These are phyloP conservation scores for Brachyhypopomus occidentalis DNA, from an alignment of 2,113 vertebrate genomes.

Conservation along the genomic window DNA sequence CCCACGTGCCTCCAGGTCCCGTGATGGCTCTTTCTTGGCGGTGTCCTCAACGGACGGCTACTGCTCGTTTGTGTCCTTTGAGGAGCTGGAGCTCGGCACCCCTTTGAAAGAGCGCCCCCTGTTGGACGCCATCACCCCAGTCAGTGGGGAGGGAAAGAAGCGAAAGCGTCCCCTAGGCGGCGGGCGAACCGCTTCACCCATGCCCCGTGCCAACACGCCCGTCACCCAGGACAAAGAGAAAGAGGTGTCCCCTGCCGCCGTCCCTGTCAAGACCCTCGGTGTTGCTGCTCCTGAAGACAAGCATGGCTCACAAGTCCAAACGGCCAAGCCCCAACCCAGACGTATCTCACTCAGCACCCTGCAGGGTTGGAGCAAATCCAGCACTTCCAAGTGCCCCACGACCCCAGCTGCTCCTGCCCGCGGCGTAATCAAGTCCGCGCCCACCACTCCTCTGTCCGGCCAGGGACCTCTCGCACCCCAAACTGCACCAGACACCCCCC, in stretches of 20 bases:
- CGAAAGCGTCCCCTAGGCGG: conserved; percentile 71
- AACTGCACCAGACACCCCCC: conserved; percentile 39
- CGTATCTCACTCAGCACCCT: conserved; percentile 90
- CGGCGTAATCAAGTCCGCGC: conserved; percentile 60
- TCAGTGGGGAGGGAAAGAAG: conserved; percentile 81
- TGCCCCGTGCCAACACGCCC: conserved; percentile 50
- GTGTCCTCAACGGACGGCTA: conserved; percentile 97
- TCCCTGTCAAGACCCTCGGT: conserved; percentile 43
- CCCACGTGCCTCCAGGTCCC: conserved; percentile 78
- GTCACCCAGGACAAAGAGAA: conserved; percentile 58
- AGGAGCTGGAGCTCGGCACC: conserved; percentile 84
- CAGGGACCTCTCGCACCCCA: conserved; percentile 35
- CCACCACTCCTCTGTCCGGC: conserved; percentile 32
- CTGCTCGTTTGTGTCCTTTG: conserved; percentile 94
- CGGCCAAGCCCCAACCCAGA: conserved; percentile 76
- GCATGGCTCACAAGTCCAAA: conserved; percentile 68
- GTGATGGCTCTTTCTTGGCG: conserved; percentile 89
- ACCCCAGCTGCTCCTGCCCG: conserved; percentile 53
- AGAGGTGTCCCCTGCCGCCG: conserved; percentile 57
- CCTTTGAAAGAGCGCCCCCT: conserved; percentile 87
- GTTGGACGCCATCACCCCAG: conserved; percentile 72
- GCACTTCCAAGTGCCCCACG: conserved; percentile 60
- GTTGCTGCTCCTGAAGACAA: conserved; percentile 72
- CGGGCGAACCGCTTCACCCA: conserved; percentile 59
- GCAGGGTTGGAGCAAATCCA: conserved; percentile 86